Evolutionary conservation across 2,888 invertebrate genomes (phyloP).

Genomic region (Ptychoptera contaminata): DNA sequence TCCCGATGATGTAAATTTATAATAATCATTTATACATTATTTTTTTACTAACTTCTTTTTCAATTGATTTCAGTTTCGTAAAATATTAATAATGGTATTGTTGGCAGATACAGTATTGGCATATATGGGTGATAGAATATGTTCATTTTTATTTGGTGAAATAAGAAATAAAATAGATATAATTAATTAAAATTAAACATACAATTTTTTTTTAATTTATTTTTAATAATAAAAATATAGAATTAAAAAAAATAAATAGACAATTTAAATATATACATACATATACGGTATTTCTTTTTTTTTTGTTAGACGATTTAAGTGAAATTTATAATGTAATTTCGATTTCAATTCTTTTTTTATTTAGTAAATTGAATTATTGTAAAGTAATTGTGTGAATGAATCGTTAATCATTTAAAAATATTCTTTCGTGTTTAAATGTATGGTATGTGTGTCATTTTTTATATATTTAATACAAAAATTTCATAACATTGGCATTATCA

Average conservation of each 20-base stretch:
- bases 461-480: too few relatives aligned
- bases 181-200: neutral
- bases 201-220: constrained; percentile 7
- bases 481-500: neutral
- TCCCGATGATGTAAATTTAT: constrained; percentile 55
- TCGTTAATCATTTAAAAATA: too few relatives aligned
- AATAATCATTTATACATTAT: neutral
- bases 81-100: constrained; percentile 65
- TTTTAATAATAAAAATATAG: neutral
- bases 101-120: constrained; percentile 75
- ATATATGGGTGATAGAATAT: constrained; percentile 68
- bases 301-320: too few relatives aligned
- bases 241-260: neutral
- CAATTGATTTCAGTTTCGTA: constrained; percentile 75
- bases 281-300: too few relatives aligned
- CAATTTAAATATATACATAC: too few relatives aligned
- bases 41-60: constrained; percentile 14
- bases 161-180: constrained; percentile 36
- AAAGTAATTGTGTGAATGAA: too few relatives aligned
- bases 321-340: too few relatives aligned
- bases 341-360: too few relatives aligned
- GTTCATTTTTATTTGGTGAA: constrained; percentile 76
- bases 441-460: too few relatives aligned
- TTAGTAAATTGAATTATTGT: too few relatives aligned
- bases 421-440: too few relatives aligned